Conservation (phyloP, 2,888 invertebrate species). For the Lasiommata megera region DNA sequence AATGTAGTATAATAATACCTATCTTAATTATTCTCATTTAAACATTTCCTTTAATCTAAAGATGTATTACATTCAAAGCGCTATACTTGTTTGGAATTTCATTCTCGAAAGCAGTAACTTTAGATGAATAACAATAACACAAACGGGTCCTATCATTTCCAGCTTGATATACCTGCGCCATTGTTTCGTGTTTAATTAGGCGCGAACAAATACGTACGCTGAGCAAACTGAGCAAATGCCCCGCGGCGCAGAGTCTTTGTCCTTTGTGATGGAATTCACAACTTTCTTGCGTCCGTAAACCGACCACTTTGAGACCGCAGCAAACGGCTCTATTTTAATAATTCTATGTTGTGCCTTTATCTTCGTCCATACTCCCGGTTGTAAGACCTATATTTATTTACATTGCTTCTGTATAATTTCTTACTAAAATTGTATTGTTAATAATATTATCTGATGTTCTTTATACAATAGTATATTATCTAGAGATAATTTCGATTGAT, state of each 20-base stretch:
- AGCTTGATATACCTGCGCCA: constrained; percentile 53
- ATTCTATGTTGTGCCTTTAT: constrained; percentile 41
- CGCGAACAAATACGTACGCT: constrained; percentile 73
- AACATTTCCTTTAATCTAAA: no score
- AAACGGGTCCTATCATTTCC: constrained; percentile 50
- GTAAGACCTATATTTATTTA: constrained; percentile 7
- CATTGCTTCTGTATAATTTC: neutral
- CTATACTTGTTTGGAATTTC: neutral
- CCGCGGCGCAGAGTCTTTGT: constrained; percentile 67
- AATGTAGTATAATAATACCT: no score
- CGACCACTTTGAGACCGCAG: constrained; percentile 61
- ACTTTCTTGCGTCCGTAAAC: constrained; percentile 68
- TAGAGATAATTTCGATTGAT: no score
- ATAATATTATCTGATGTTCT: no score
- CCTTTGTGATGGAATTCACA: constrained; percentile 69
- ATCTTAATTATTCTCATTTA: no score
- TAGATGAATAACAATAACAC: constrained; percentile 37
- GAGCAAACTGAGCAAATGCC: constrained; percentile 73
- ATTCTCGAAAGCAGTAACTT: constrained; percentile 22
- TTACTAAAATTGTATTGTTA: neutral
- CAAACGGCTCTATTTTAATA: constrained; percentile 69
- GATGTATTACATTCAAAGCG: neutral
- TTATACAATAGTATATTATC: no score
- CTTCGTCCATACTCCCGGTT: neutral
- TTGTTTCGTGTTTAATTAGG: constrained; percentile 76